These are phyloP conservation scores for Ylistrum balloti DNA, from an alignment of 1,140 invertebrate species.

Conservation along the genomic window DNA sequence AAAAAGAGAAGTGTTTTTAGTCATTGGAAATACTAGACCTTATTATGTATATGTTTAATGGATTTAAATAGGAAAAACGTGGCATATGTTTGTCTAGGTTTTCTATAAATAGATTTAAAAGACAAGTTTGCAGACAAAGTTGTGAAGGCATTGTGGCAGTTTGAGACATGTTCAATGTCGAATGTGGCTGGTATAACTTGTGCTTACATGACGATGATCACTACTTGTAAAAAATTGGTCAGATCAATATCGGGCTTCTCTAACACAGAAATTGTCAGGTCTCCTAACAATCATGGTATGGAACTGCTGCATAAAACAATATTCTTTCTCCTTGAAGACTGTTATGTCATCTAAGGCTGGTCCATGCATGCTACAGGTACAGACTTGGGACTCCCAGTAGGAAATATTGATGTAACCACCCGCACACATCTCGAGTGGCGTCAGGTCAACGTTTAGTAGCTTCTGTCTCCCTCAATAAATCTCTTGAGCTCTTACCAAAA, in stretches of 20 bases:
- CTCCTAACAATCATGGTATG: neutral
- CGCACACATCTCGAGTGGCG: conserved; percentile 8
- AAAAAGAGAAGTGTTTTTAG: too few species aligned
- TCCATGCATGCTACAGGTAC: neutral
- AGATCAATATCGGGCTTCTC: neutral
- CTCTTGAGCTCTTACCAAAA: neutral
- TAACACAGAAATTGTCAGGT: neutral
- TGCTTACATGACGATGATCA: neutral
- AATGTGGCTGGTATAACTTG: neutral
- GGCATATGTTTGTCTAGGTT: neutral
- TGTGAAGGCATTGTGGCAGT: conserved; percentile 14
- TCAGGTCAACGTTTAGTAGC: neutral
- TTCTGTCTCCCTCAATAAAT: neutral
- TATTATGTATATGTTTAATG: too few species aligned
- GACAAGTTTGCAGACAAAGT: neutral
- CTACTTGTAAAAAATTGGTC: neutral
- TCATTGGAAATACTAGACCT: too few species aligned
- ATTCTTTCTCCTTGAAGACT: conserved; percentile 14
- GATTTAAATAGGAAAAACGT: neutral
- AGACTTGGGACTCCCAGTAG: neutral
- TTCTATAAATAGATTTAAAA: neutral
- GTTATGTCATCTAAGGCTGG: neutral
- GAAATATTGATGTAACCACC: conserved; percentile 3
- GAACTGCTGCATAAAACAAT: neutral
- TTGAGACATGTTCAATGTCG: conserved; percentile 20